phyloP scores from a whole-genome alignment of 2,797 vertebrate species.

The Muraenolepis orangiensis region DNA sequence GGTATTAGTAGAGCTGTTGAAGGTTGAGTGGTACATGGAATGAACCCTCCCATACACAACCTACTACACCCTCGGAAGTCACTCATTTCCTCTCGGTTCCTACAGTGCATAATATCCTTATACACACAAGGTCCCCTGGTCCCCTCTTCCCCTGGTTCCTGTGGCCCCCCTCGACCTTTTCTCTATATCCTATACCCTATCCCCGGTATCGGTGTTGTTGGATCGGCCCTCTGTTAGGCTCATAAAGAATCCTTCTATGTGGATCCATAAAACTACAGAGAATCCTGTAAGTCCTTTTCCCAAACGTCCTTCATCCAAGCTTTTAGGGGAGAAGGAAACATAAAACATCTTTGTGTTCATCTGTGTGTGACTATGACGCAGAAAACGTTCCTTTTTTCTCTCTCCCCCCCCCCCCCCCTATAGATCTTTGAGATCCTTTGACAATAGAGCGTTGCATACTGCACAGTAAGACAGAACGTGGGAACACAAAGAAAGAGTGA shows the following conservation, averaged over 20 bases:
- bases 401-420: too few relatives aligned
- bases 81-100: not conserved
- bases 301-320: not conserved
- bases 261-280: not conserved
- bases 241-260: not conserved
- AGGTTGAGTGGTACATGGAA: not conserved
- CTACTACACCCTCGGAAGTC: not conserved
- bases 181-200: not conserved
- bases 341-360: not conserved
- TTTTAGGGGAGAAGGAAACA: not conserved
- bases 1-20: slow-evolving; percentile 1
- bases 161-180: not conserved
- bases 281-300: not conserved
- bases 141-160: not conserved
- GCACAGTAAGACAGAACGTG: not conserved
- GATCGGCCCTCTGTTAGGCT: not conserved
- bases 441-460: not conserved
- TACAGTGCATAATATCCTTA: not conserved
- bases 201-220: not conserved
- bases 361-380: not conserved
- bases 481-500: not conserved
- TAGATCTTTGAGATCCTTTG: not conserved
- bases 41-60: not conserved
- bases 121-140: not conserved
- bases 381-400: not conserved